Evolutionary conservation across 2,797 vertebrate genomes (phyloP), one percentile per base, ranked within the genome.

Genomic region (Vireo griseus): DNA sequence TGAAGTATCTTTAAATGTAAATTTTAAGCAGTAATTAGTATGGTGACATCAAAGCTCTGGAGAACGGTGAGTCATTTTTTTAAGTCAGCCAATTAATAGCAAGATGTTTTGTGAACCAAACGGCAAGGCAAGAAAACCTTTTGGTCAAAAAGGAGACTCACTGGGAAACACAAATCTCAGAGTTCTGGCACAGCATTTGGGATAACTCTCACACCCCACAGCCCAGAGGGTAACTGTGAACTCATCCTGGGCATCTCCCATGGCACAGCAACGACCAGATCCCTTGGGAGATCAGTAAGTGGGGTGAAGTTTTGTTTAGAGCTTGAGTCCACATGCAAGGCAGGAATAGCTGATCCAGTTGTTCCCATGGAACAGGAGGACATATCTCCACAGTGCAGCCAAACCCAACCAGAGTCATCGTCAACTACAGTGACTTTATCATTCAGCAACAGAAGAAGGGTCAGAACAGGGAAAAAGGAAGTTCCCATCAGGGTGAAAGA

Each of bases 11-110:
- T 67, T 55, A 92, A 71, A 44, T 65, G 66, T 78, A 88, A 90
- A 78, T 88, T 77, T 84, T 71, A 62, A 90, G 76, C 40, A 90
- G 40, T 72, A 83, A 88, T 88, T 86, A 92, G 76, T 55, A 69
- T 1, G 24, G 51, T 77, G 66, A 84, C 88, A 92, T 74, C 90
- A 80, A 91, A 88, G 73, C 79, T 86, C 79, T 69, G 58, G 44
- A 94, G 74, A 82, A 88, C 2, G 3, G 40, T 65, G 91, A 88
- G 65, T 86, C 55, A 55, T 17, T 67, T 91, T 69, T 69, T 74
- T 3, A 86, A 92, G 69, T 57, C 92, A 83, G 39, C 33, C 79
- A 80, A 68, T 86, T 94, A 91, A 69, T 35, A 90, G 33, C 47
- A 88, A 69, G 55, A 42, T 65, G 14, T 58, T 62, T 48, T 65